These are phyloP conservation scores for Cacoxenus indagator DNA, from an alignment of 2,888 invertebrate genomes.

Conservation along the genomic window DNA sequence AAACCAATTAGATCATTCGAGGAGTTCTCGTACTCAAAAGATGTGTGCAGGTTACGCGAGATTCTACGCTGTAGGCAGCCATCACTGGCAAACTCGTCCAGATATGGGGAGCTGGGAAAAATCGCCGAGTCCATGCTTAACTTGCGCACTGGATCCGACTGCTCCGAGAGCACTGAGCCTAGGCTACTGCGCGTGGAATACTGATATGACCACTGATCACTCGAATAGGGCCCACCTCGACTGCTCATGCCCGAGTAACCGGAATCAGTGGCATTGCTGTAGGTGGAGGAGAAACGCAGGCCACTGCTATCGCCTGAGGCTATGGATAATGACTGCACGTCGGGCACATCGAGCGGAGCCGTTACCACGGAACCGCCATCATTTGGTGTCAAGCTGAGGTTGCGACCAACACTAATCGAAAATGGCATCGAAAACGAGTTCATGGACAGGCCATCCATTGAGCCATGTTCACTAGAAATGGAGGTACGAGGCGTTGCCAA, in stretches of 20 bases:
- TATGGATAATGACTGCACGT: conserved; percentile 54
- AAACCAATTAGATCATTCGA: conserved; percentile 69
- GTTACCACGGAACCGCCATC: conserved; percentile 47
- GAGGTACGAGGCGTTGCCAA: conserved; percentile 66
- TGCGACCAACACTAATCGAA: conserved; percentile 58
- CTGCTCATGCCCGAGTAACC: conserved; percentile 69
- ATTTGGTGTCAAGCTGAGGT: conserved; percentile 55
- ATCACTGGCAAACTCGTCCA: conserved; percentile 71
- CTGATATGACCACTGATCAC: conserved; percentile 69
- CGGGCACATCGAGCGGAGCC: conserved; percentile 67
- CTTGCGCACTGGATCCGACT: conserved; percentile 63
- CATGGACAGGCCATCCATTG: conserved; percentile 68
- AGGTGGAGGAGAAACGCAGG: conserved; percentile 62
- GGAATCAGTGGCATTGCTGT: conserved; percentile 68
- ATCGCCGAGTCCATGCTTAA: conserved; percentile 69
- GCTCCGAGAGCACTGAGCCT: conserved; percentile 69
- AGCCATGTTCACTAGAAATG: conserved; percentile 67
- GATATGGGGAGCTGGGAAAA: conserved; percentile 49
- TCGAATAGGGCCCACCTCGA: conserved; percentile 54
- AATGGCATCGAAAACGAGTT: conserved; percentile 69
- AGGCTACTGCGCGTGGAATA: conserved; percentile 70
- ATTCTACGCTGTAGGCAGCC: conserved; percentile 75
- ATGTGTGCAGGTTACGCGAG: conserved; percentile 73
- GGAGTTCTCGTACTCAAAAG: conserved; percentile 69
- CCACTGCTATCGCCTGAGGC: conserved; percentile 45